Evolutionary conservation across 1,140 invertebrate genomes (phyloP).

Genomic region (Cardiocondyla obscurior): DNA sequence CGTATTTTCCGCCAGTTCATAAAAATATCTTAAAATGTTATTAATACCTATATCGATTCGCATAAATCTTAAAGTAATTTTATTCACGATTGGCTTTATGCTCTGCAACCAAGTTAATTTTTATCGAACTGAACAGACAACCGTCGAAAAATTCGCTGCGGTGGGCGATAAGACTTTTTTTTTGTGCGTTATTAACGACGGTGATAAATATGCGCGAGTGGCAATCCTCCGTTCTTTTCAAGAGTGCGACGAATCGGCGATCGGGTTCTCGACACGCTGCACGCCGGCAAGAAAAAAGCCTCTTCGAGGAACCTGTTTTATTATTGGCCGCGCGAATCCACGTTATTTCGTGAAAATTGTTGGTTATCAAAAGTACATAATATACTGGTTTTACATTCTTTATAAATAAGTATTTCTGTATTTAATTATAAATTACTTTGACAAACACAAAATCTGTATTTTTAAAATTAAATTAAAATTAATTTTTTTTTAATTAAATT

Average conservation of each 20-base stretch:
- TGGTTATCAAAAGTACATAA: background rate
- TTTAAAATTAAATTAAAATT: background rate
- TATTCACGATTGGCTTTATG: background rate
- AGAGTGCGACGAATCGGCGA: constrained; percentile 67
- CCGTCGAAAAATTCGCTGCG: constrained; percentile 46
- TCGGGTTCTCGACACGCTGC: constrained; percentile 39
- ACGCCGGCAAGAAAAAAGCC: constrained; percentile 41
- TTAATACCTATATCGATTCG: background rate
- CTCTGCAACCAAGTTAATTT: constrained; percentile 24
- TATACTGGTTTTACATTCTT: background rate
- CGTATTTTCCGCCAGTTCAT: background rate
- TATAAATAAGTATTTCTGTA: background rate
- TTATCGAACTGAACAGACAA: background rate
- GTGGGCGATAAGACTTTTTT: constrained; percentile 47
- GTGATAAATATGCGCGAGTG: constrained; percentile 67
- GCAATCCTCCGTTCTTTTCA: constrained; percentile 52
- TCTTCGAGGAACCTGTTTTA: constrained; percentile 27
- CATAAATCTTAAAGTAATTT: background rate
- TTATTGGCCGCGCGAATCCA: background rate
- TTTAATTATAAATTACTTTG: background rate
- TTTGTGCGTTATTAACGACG: constrained; percentile 64
- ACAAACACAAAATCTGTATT: background rate
- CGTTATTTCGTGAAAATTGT: constrained; percentile 30
- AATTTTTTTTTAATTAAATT: too few species aligned
- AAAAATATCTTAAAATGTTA: background rate